Conservation (phyloP, 2,888 invertebrate species). For the Conops quadrifasciatus region DNA sequence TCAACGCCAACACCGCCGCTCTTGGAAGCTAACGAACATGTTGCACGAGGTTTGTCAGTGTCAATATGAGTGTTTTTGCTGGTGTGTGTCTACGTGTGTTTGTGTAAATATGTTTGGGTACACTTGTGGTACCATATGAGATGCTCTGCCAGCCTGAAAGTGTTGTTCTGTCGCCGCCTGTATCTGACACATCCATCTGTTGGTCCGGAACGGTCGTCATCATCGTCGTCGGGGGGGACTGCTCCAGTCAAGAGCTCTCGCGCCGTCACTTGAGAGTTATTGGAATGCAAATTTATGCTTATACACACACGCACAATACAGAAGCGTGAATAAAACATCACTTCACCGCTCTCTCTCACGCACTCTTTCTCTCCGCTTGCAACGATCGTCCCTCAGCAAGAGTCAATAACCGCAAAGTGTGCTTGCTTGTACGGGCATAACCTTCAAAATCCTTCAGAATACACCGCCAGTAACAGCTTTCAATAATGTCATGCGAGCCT, state of each 20-base stretch:
- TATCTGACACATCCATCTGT: conserved; percentile 53
- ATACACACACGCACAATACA: conserved; percentile 38
- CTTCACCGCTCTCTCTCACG: not conserved
- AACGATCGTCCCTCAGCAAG: too few relatives aligned
- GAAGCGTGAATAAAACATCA: conserved; percentile 16
- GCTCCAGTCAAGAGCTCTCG: conserved; percentile 50
- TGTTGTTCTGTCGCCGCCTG: conserved; percentile 42
- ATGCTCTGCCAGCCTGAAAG: conserved; percentile 9
- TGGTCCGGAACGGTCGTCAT: conserved; percentile 9
- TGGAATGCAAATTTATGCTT: conserved; percentile 61
- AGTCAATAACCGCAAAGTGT: too few relatives aligned
- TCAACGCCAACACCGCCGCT: not conserved
- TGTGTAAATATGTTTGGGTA: conserved; percentile 25
- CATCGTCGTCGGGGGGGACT: conserved; percentile 9
- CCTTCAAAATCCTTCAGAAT: too few relatives aligned
- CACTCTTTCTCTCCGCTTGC: too few relatives aligned
- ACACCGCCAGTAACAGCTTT: too few relatives aligned
- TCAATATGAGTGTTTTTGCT: not conserved
- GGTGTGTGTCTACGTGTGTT: conserved; percentile 12
- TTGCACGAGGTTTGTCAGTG: not conserved
- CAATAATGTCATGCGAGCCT: too few relatives aligned
- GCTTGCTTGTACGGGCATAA: too few relatives aligned
- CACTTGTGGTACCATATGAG: conserved; percentile 29
- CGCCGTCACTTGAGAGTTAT: conserved; percentile 58
- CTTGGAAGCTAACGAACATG: not conserved